These are phyloP conservation scores for Brachypalpus laphriformis DNA, from an alignment of 2,888 invertebrate species.

Conservation along the genomic window DNA sequence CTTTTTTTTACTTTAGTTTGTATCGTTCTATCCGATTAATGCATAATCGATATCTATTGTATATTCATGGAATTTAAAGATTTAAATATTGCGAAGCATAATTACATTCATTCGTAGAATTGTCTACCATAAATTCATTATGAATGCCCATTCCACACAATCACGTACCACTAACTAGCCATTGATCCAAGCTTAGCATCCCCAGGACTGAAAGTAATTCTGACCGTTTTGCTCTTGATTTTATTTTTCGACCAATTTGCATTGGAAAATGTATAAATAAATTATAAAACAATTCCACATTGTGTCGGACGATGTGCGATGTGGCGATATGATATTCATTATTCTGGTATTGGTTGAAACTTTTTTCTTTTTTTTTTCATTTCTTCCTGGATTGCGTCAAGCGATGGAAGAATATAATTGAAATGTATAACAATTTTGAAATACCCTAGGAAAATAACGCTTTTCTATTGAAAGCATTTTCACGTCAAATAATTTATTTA, in stretches of 20 bases:
- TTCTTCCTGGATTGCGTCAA: slow-evolving; percentile 1
- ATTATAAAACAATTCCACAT: slow-evolving; percentile 54
- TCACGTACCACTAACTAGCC: slow-evolving; percentile 14
- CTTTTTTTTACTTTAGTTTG: too few relatives aligned
- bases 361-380: not conserved
- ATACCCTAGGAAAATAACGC: not conserved
- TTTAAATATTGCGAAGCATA: not conserved
- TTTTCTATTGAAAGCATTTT: slow-evolving; percentile 59
- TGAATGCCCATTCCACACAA: slow-evolving; percentile 2
- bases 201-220: slow-evolving; percentile 5
- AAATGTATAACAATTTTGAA: not conserved
- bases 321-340: not conserved
- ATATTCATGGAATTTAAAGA: too few relatives aligned
- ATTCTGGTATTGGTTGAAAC: not conserved
- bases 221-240: not conserved
- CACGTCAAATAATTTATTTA: slow-evolving; percentile 58
- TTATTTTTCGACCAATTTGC: not conserved
- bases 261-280: slow-evolving; percentile 45
- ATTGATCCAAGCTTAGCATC: slow-evolving; percentile 6
- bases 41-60: too few relatives aligned
- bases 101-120: not conserved
- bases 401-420: slow-evolving; percentile 11
- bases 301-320: not conserved
- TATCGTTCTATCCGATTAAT: too few relatives aligned
- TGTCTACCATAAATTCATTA: slow-evolving; percentile 19